A percentile compares a stretch with the other conserved stretches of the same genome.
Evolutionary conservation across 92 coral and sea anemone genomes (phyloP).

Genomic region (Diadumene lineata): DNA sequence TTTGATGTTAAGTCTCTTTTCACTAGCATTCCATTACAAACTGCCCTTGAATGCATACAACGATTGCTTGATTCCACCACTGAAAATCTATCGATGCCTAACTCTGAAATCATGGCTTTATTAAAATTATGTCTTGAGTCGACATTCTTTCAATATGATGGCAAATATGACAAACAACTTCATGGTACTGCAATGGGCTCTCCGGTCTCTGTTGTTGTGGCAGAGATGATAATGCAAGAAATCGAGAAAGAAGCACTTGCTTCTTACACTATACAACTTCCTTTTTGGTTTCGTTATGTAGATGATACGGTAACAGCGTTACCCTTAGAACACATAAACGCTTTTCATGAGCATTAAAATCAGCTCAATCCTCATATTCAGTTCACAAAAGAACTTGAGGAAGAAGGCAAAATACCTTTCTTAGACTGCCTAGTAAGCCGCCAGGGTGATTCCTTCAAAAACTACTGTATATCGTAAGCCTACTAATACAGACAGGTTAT

Average conservation of each 20-base stretch:
- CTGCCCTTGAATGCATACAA: conserved; percentile 42
- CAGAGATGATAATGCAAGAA: conserved; percentile 37
- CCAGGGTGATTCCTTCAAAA: too few species aligned
- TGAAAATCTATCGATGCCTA: conserved; percentile 40
- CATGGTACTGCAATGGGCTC: too few species aligned
- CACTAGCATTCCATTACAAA: conserved; percentile 41
- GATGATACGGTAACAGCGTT: conserved; percentile 22
- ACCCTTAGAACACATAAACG: too few species aligned
- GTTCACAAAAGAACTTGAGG: too few species aligned
- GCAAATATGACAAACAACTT: conserved; percentile 40
- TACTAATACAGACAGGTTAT: too few species aligned
- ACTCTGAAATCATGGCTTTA: conserved; percentile 35
- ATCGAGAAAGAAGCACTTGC: conserved; percentile 43
- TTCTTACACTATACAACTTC: conserved; percentile 1
- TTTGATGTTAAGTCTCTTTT: too few species aligned
- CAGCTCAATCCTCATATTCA: too few species aligned
- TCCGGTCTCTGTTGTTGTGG: conserved; percentile 32
- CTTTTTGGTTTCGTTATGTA: conserved; percentile 16
- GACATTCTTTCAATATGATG: conserved; percentile 51
- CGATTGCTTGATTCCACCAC: conserved; percentile 6
- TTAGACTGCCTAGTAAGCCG: too few species aligned
- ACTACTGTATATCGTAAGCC: too few species aligned
- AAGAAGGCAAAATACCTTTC: too few species aligned
- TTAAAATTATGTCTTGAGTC: conserved; percentile 51
- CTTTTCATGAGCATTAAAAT: too few species aligned